Base-by-base conservation (phyloP, 2,888 invertebrate species). In the Perizoma affinitatum region DNA sequence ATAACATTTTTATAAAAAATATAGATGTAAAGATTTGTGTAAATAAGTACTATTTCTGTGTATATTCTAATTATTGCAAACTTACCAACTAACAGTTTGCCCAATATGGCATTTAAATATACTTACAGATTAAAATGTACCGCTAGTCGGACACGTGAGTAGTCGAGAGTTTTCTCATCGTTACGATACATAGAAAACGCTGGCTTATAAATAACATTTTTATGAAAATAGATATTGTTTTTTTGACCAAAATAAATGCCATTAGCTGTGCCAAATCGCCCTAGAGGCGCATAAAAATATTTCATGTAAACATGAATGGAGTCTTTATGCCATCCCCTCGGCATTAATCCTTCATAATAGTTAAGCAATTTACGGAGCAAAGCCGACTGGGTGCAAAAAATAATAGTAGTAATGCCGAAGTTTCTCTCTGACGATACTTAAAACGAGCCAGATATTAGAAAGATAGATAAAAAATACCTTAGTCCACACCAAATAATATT, bases 311-410 rank as follows among this genome's bases (percentile, higher is more conserved):
- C 83, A 82, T 77, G 79, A 83, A 82, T 78, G 75, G 71, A 74
- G 76, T 77, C 78, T 78, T 83, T 83, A 74, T 76, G 74, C 69
- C 52, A 56, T 72, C 79, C 88, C 83, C 80, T 73, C 68, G 66
- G 62, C 72, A 66, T 74, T 74, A 73, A 78, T 74, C 69, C 67
- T 54, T 68, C 67, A 84, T 83, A 88, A 88, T 85, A 86, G 86
- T 86, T 74, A 70, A 83, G 87, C 79, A 89, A 87, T 88, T 89
- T 88, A 84, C 80, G 80, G 75, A 76, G 74, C 77, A 83, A 79
- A 85, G 83, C 79, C 81, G 79, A 83, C 83, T 83, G 83, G 79
- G 78, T 73, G 69, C 73, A 66, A 68, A 68, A 67, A 56, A 65
- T 60, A 66, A 65, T 56, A 59, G 11, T 11, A 52, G 42, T 66